phyloP scores from a whole-genome alignment of 2,888 invertebrate genomes.

The Choreutis nemorana region DNA sequence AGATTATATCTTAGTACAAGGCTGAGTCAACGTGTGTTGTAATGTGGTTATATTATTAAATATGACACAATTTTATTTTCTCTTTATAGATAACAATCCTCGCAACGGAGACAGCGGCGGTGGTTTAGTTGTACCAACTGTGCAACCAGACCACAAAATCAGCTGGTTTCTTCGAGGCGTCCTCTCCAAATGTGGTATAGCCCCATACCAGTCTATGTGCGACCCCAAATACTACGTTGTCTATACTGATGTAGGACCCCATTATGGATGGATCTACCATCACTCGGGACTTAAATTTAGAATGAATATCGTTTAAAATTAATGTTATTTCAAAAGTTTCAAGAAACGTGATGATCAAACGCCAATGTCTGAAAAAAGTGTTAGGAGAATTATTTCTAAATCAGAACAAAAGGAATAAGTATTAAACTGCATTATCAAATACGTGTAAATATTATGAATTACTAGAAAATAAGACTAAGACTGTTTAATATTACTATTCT shows the following conservation, averaged over 20 bases:
- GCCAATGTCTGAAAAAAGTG: not conserved
- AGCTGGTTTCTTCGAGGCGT: slow-evolving; percentile 50
- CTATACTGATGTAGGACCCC: slow-evolving; percentile 46
- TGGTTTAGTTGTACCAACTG: slow-evolving; percentile 54
- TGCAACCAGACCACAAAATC: slow-evolving; percentile 37
- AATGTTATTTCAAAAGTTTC: too few relatives aligned
- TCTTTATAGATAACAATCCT: slow-evolving; percentile 55
- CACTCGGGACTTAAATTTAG: slow-evolving; percentile 34
- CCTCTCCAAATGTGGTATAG: slow-evolving; percentile 43
- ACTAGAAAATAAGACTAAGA: not conserved
- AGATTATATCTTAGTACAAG: too few relatives aligned
- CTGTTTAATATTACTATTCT: not conserved
- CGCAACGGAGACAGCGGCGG: slow-evolving; percentile 73
- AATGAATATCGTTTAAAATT: slow-evolving; percentile 21
- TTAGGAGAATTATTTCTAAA: too few relatives aligned
- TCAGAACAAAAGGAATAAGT: too few relatives aligned
- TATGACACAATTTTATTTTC: too few relatives aligned
- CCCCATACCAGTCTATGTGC: slow-evolving; percentile 24
- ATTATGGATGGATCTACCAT: slow-evolving; percentile 50
- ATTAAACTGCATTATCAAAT: too few relatives aligned
- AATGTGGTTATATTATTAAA: too few relatives aligned
- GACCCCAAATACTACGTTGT: slow-evolving; percentile 41
- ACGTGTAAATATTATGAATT: not conserved
- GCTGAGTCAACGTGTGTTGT: too few relatives aligned
- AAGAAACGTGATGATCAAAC: too few relatives aligned